These are phyloP conservation scores for Chrysina gloriosa DNA, from an alignment of 2,888 invertebrate genomes.

Conservation along the genomic window DNA sequence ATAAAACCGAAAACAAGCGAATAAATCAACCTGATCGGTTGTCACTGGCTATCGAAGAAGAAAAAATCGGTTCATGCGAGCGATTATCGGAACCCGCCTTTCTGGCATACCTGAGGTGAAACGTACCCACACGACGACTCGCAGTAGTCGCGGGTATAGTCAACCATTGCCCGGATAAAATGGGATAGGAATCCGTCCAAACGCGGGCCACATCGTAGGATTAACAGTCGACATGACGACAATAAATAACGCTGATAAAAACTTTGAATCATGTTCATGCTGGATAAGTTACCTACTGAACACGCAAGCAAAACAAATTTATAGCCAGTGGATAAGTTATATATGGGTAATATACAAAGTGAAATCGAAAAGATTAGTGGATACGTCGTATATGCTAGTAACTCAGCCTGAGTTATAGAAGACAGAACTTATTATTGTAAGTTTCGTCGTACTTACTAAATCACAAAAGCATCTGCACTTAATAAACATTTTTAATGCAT, in stretches of 20 bases:
- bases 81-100: conserved; percentile 14
- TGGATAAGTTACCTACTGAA: conserved; percentile 14
- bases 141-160: no score
- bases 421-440: no score
- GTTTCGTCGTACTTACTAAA: no score
- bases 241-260: conserved; percentile 36
- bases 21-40: no score
- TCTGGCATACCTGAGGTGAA: conserved; percentile 15
- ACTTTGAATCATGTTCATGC: conserved; percentile 33
- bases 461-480: not conserved
- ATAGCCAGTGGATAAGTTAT: no score
- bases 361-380: no score
- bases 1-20: no score
- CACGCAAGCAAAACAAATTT: conserved; percentile 26
- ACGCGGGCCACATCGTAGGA: not conserved
- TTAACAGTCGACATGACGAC: conserved; percentile 2
- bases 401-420: no score
- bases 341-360: no score
- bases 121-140: conserved; percentile 12
- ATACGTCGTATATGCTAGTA: no score
- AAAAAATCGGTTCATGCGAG: not conserved
- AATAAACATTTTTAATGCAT: no score
- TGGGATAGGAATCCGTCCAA: not conserved
- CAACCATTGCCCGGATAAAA: conserved; percentile 1
- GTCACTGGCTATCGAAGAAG: no score